Base-by-base conservation (phyloP, 2,113 vertebrate genomes). In the Syngnathus floridae region DNA sequence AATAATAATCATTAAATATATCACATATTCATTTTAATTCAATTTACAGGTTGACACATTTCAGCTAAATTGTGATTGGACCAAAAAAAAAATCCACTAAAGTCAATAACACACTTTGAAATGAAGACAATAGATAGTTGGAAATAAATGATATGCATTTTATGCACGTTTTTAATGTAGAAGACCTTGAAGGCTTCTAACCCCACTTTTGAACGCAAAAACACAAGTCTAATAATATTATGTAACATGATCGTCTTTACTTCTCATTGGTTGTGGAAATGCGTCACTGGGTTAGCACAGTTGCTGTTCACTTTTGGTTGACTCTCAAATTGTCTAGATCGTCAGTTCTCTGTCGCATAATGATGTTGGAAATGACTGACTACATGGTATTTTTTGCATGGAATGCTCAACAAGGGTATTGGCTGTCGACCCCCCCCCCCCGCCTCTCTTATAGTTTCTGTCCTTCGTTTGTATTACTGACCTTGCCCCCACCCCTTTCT, bases 321-420 rank as follows among this genome's bases (percentile, higher is more conserved):
- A 66, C 71, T 86, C 82, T 79, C 75, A 87, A 77, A 87, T 82
- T 85, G 80, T 87, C 87, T 74, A 82, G 80, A 87, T 90, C 77
- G 66, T 78, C 80, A 87, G 80, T 80, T 51, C 80, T 81, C 79
- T 90, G 76, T 78, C 52, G 77, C 81, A 83, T 82, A 82, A 79
- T 65, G 73, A 70, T 74, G 65, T 79, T 67, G 67, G 66, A 84
- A 73, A 85, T 87, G 85, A 87, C 84, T 87, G 78, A 86, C 79
- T 67, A 35, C 14, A 87, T 87, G 89, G 90, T 91, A 91, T 85
- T 92, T 88, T 91, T 88, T 91, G 89, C 87, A 86, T 90, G 90
- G 87, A 89, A 90, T 89, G 88, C 86, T 90, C 84, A 90, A 82
- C 89, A 80, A 84, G 75, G 69, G 81, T 83, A 81, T 83, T 85